A percentile compares a stretch with the other conserved stretches of the same genome.
Evolutionary conservation across 2,113 vertebrate species (phyloP).

Genomic region (Plotosus lineatus): DNA sequence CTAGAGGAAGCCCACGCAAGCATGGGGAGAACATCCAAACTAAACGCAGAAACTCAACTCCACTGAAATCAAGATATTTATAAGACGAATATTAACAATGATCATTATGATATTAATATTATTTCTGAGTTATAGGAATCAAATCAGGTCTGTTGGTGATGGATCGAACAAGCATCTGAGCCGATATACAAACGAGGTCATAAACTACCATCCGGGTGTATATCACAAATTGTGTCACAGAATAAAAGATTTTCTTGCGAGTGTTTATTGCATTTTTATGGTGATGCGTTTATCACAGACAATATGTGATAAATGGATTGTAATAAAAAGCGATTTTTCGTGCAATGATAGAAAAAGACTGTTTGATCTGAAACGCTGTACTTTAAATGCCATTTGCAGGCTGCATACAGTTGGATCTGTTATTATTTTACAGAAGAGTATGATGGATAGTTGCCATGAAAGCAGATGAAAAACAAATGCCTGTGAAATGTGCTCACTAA

Average conservation of each 20-base stretch:
- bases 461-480: constrained; percentile 36
- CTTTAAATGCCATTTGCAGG: constrained; percentile 6
- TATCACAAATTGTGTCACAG: not conserved
- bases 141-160: not conserved
- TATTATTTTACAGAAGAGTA: constrained; percentile 4
- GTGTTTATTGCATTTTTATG: constrained; percentile 18
- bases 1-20: too few relatives aligned
- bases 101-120: too few relatives aligned
- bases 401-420: not conserved
- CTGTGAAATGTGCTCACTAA: constrained; percentile 25
- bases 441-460: constrained; percentile 31
- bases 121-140: not conserved
- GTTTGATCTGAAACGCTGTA: not conserved
- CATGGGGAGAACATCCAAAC: too few relatives aligned
- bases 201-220: not conserved
- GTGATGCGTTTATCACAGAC: not conserved
- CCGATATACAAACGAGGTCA: not conserved
- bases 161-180: not conserved
- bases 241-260: not conserved
- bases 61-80: too few relatives aligned
- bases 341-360: constrained; percentile 6
- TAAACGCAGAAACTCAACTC: too few relatives aligned
- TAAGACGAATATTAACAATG: too few relatives aligned
- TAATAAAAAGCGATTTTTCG: not conserved
- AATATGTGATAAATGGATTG: not conserved